Evolutionary conservation across 1,140 invertebrate genomes (phyloP).

Genomic region (Procambarus virginalis): DNA sequence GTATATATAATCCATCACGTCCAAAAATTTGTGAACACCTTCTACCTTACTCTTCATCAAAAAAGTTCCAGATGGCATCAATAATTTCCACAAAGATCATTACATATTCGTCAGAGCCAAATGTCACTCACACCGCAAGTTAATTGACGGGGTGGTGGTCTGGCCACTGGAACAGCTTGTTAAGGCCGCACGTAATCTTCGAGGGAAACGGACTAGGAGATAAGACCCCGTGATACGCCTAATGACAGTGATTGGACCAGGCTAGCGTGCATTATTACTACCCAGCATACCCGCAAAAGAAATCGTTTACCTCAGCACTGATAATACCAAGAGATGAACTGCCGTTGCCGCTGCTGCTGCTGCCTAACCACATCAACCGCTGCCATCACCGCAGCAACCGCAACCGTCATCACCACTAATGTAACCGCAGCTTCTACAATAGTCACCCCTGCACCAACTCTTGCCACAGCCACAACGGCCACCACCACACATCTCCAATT

Average conservation of each 20-base stretch:
- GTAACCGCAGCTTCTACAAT: too few relatives aligned
- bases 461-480: background rate
- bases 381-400: background rate
- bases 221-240: slow-evolving; percentile 57
- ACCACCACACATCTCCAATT: background rate
- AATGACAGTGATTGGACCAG: slow-evolving; percentile 59
- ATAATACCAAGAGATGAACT: slow-evolving; percentile 55
- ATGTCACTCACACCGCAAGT: slow-evolving; percentile 58
- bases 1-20: slow-evolving; percentile 31
- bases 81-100: slow-evolving; percentile 53
- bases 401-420: background rate
- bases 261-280: slow-evolving; percentile 64
- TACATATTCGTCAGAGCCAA: slow-evolving; percentile 50
- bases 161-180: slow-evolving; percentile 37
- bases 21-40: background rate
- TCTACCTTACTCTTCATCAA: slow-evolving; percentile 10
- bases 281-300: slow-evolving; percentile 48
- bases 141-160: slow-evolving; percentile 53
- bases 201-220: slow-evolving; percentile 51
- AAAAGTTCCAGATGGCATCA: slow-evolving; percentile 42
- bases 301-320: slow-evolving; percentile 61
- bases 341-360: slow-evolving; percentile 32
- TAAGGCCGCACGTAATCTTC: slow-evolving; percentile 53
- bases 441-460: too few relatives aligned
- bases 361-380: background rate